These are phyloP conservation scores for Melopsittacus undulatus DNA, from an alignment of 2,797 vertebrate species.

Conservation along the genomic window DNA sequence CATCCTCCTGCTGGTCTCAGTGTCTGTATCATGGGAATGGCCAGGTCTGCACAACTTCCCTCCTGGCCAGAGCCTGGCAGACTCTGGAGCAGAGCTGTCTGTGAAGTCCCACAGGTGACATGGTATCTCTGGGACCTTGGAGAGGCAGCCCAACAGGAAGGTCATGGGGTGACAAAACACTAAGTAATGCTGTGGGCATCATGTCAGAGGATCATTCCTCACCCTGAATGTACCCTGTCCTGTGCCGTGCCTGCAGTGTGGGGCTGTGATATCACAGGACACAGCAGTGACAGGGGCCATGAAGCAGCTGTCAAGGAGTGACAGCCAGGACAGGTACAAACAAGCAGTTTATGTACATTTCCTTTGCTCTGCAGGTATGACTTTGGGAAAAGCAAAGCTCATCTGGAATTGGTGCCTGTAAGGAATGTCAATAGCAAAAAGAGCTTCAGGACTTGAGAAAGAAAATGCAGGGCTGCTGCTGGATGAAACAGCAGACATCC, in stretches of 20 bases:
- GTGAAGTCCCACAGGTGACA: neutral
- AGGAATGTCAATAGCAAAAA: neutral
- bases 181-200: neutral
- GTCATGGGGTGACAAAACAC: neutral
- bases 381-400: neutral
- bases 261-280: neutral
- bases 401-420: neutral
- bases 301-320: neutral
- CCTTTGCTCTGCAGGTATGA: neutral
- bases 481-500: neutral
- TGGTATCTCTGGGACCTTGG: neutral
- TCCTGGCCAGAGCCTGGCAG: neutral
- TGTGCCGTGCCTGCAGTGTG: neutral
- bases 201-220: fast-evolving
- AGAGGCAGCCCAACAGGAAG: neutral
- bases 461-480: neutral
- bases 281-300: no score
- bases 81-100: neutral
- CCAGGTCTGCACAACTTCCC: neutral
- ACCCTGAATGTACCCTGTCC: neutral
- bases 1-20: neutral
- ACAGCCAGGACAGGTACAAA: neutral
- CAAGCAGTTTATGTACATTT: neutral
- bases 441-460: neutral
- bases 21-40: neutral